These are phyloP conservation scores for Panzeria rudis DNA, from an alignment of 2,888 invertebrate species.

Conservation along the genomic window DNA sequence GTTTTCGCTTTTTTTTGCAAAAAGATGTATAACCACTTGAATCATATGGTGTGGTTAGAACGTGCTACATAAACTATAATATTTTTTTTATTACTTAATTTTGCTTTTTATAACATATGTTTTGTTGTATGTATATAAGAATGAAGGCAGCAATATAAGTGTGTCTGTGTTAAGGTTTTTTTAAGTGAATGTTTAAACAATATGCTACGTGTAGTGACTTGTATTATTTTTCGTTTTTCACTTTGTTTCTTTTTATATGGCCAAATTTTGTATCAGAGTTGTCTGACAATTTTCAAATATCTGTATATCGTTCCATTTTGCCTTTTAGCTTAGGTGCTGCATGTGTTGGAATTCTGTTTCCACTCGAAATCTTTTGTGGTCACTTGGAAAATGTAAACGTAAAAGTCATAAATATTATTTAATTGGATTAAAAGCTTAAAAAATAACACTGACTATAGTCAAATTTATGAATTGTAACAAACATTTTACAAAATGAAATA, in stretches of 20 bases:
- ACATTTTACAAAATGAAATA: not conserved
- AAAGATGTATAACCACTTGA: slow-evolving; percentile 54
- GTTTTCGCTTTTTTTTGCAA: not conserved
- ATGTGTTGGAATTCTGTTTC: slow-evolving; percentile 30
- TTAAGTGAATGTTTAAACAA: slow-evolving; percentile 52
- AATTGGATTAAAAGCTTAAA: slow-evolving; percentile 72
- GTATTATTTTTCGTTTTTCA: slow-evolving; percentile 20
- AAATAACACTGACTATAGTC: slow-evolving; percentile 31
- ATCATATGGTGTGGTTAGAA: slow-evolving; percentile 72
- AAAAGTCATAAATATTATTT: slow-evolving; percentile 69
- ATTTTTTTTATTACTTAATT: not conserved
- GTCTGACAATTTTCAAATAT: slow-evolving; percentile 31
- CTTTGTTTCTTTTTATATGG: not conserved
- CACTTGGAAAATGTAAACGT: slow-evolving; percentile 69
- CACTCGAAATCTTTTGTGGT: slow-evolving; percentile 58
- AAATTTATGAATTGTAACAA: slow-evolving; percentile 62
- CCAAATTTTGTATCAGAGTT: slow-evolving; percentile 4
- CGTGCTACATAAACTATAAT: slow-evolving; percentile 75
- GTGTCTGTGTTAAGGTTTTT: not conserved
- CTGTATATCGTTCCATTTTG: not conserved
- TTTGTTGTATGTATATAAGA: not conserved
- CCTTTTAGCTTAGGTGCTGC: not conserved
- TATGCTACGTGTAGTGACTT: slow-evolving; percentile 39
- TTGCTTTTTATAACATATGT: not conserved
- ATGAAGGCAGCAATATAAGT: not conserved